Conservation (phyloP, 2,113 vertebrate genomes). For the Channa argus region DNA sequence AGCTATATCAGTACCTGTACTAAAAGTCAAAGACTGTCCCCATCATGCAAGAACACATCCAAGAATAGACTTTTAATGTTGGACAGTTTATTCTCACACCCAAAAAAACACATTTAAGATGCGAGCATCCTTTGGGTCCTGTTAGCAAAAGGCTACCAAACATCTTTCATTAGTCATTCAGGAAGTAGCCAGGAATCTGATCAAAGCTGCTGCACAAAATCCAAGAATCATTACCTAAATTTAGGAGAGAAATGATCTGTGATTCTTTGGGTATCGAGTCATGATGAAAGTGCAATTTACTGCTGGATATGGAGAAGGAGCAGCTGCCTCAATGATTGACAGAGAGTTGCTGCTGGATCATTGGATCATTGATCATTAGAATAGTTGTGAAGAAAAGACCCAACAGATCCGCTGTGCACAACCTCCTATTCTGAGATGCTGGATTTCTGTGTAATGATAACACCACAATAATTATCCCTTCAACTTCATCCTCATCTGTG, state of each 20-base stretch:
- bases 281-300: slow-evolving; percentile 17
- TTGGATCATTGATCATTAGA: background rate
- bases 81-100: slow-evolving; percentile 6
- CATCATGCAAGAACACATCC: slow-evolving; percentile 14
- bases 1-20: slow-evolving; percentile 3
- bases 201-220: slow-evolving; percentile 14
- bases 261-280: slow-evolving; percentile 1
- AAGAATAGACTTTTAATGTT: slow-evolving; percentile 48
- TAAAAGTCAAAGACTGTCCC: slow-evolving; percentile 30
- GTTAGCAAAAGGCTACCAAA: background rate
- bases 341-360: slow-evolving; percentile 29
- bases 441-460: background rate
- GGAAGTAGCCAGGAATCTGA: background rate
- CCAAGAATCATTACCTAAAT: background rate
- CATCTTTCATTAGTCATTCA: background rate
- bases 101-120: slow-evolving; percentile 2
- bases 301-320: background rate
- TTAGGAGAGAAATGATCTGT: slow-evolving; percentile 9
- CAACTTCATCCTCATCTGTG: background rate
- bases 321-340: slow-evolving; percentile 37
- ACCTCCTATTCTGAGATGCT: background rate
- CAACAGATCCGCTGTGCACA: background rate
- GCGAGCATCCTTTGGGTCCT: background rate
- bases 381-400: slow-evolving; percentile 7
- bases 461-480: background rate